These are phyloP conservation scores for Cyprinodon variegatus DNA, from an alignment of 2,113 vertebrate species.

Conservation along the genomic window DNA sequence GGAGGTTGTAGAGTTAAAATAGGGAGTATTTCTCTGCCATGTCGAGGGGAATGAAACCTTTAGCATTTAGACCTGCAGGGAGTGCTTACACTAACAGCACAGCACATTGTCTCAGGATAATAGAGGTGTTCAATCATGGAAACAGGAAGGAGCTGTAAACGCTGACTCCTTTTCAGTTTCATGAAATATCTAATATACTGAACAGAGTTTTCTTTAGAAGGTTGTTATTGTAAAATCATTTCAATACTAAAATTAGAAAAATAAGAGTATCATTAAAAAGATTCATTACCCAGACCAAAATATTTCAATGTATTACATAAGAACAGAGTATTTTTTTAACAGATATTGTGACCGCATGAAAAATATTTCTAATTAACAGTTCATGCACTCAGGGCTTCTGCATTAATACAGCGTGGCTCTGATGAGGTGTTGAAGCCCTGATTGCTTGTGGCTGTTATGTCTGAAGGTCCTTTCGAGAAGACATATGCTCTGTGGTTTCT, in stretches of 20 bases:
- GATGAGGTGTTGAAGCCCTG: background rate
- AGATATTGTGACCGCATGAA: background rate
- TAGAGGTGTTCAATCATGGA: background rate
- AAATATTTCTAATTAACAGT: background rate
- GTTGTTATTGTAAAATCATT: background rate
- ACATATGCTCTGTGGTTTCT: background rate
- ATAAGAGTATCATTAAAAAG: background rate
- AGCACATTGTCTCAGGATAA: conserved; percentile 5
- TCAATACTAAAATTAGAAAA: background rate
- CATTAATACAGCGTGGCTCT: background rate
- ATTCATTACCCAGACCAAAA: background rate
- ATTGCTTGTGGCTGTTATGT: background rate
- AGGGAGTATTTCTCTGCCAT: conserved; percentile 13
- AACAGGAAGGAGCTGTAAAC: background rate
- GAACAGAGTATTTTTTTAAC: no score
- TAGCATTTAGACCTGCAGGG: background rate
- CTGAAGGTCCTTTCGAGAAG: background rate
- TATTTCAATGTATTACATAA: background rate
- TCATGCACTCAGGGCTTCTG: background rate
- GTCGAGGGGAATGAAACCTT: conserved; percentile 19
- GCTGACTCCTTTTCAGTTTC: background rate
- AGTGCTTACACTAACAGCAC: background rate
- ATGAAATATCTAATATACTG: background rate
- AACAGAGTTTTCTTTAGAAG: background rate
- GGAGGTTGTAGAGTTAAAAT: conserved; percentile 2